Conservation (phyloP, 1,140 invertebrate genomes). For the Drosophila orosa region DNA sequence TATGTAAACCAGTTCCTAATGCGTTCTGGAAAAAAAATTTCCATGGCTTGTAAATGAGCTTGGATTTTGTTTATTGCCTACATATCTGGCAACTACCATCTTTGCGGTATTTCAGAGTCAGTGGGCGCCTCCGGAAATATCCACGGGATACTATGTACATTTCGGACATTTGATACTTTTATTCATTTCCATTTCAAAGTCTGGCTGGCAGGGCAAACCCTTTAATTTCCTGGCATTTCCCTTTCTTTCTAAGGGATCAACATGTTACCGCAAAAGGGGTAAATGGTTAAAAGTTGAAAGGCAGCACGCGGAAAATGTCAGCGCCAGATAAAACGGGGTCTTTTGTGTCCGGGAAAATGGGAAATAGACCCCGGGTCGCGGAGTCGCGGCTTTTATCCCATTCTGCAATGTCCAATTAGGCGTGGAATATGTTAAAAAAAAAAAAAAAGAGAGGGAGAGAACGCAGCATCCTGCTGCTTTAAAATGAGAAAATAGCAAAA, state of each 20-base stretch:
- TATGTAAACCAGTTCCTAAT: constrained; percentile 55
- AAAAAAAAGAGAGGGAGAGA: not conserved
- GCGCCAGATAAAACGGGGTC: constrained; percentile 67
- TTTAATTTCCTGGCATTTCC: constrained; percentile 81
- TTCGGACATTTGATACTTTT: constrained; percentile 60
- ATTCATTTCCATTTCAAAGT: constrained; percentile 47
- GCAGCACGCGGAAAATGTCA: constrained; percentile 72
- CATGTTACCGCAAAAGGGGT: constrained; percentile 70
- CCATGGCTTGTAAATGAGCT: constrained; percentile 39
- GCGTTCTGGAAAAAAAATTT: constrained; percentile 48
- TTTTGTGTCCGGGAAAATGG: constrained; percentile 48
- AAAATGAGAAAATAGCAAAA: constrained; percentile 27
- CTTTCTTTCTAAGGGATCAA: constrained; percentile 71
- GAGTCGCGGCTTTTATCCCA: constrained; percentile 18
- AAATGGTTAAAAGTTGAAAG: constrained; percentile 33
- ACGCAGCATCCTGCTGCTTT: constrained; percentile 27
- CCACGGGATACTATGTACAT: constrained; percentile 19
- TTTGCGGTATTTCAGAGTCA: constrained; percentile 53
- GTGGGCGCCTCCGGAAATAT: constrained; percentile 38
- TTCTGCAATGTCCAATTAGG: constrained; percentile 56
- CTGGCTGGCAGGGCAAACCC: constrained; percentile 46
- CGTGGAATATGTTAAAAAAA: constrained; percentile 17
- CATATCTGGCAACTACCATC: constrained; percentile 21
- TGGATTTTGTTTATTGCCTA: constrained; percentile 8
- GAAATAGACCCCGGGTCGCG: constrained; percentile 19